phyloP scores from a whole-genome alignment of 2,113 vertebrate species.

The Phasianus colchicus region DNA sequence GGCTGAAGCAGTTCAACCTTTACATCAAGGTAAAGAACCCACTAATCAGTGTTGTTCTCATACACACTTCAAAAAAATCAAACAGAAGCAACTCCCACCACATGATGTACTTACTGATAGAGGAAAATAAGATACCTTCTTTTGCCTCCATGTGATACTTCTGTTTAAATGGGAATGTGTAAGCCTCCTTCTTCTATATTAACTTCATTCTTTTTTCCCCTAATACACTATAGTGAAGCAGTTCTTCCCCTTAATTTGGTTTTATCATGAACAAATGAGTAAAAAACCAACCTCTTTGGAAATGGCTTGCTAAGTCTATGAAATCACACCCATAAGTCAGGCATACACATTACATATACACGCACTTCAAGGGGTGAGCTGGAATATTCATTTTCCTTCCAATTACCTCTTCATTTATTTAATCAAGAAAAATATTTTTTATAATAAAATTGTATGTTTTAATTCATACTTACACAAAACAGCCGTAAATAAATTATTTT shows the following conservation, averaged over 20 bases:
- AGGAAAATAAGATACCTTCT: not conserved
- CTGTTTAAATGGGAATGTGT: not conserved
- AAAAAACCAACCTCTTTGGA: not conserved
- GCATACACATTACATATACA: fast-evolving
- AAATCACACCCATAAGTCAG: not conserved
- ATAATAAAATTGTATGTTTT: not conserved
- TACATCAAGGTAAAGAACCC: fast-evolving
- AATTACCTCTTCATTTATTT: not conserved
- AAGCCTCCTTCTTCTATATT: fast-evolving
- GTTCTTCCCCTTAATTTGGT: fast-evolving
- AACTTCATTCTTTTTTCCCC: not conserved
- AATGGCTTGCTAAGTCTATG: not conserved
- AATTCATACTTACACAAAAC: not conserved
- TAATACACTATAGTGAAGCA: not conserved
- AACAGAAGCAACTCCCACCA: not conserved
- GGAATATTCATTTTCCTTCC: not conserved
- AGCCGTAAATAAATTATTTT: not conserved
- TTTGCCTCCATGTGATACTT: not conserved
- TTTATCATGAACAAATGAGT: not conserved
- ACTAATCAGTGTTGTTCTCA: fast-evolving
- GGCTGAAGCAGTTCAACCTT: not conserved
- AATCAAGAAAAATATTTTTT: not conserved
- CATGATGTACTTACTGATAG: fast-evolving
- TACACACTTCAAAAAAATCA: not conserved
- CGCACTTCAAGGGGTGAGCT: not conserved